These are phyloP conservation scores for Platichthys stellatus DNA, from an alignment of 2,113 vertebrate genomes.

Conservation along the genomic window DNA sequence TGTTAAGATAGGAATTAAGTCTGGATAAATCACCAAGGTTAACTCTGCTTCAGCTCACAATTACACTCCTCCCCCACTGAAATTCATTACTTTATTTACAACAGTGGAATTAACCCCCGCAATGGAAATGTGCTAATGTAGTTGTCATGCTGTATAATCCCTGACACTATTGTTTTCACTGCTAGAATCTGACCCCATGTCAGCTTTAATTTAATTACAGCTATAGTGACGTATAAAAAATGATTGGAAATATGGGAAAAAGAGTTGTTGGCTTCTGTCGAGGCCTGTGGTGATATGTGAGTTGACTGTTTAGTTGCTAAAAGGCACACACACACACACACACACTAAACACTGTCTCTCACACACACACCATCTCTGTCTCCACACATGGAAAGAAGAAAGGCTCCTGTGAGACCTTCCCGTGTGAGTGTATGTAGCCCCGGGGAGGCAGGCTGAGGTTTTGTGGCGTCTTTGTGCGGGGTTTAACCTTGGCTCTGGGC, in stretches of 20 bases:
- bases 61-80: constrained; percentile 50
- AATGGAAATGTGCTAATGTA: constrained; percentile 24
- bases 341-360: constrained; percentile 19
- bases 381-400: constrained; percentile 54
- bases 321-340: constrained; percentile 21
- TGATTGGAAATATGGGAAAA: constrained; percentile 8
- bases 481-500: constrained; percentile 80
- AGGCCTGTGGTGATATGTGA: constrained; percentile 5
- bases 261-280: constrained; percentile 2
- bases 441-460: constrained; percentile 71
- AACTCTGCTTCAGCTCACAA: constrained; percentile 57
- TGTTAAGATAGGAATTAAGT: constrained; percentile 73
- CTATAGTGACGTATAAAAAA: constrained; percentile 9
- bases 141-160: constrained; percentile 7
- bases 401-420: constrained; percentile 58
- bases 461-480: constrained; percentile 76
- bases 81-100: constrained; percentile 61
- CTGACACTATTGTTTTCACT: constrained; percentile 8
- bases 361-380: constrained; percentile 24
- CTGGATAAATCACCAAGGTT: constrained; percentile 66
- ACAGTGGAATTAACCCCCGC: constrained; percentile 24
- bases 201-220: constrained; percentile 31
- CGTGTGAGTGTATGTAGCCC: constrained; percentile 67
- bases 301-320: constrained; percentile 36
- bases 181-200: not conserved